Evolutionary conservation across 2,888 invertebrate genomes (phyloP), one percentile per base, ranked within the genome.

Genomic region (Leptopilina drosophilae): DNA sequence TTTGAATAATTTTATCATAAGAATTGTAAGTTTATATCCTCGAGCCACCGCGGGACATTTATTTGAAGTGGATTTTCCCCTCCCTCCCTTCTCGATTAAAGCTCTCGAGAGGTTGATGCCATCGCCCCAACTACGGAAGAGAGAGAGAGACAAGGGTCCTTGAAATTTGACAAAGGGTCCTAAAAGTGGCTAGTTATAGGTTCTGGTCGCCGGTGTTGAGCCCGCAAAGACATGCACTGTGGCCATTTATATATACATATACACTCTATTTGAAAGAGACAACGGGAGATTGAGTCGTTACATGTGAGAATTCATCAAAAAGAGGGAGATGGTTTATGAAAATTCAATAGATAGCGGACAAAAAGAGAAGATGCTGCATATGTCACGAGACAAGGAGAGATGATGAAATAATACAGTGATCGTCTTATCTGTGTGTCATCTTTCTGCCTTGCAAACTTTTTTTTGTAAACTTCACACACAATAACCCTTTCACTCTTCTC

Each of bases 341-440:
- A 88, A 88, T 88, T 88, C 87, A 88, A 87, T 87, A 85, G 87
- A 87, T 84, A 84, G 78, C 83, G 67, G 62, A 40, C 33, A 65
- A 64, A 62, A 56, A 46, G 7, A 42, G 42, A 42, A 42, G 42
- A 42, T 8, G 62, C 46, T 33, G 65, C 76, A 64, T 56, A 62
- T 33, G 79, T 20, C 62, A 56, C 46, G 65, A 33, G 33, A 53
- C n/a, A 46, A 81, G 67, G 85, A 84, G 40, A 78, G 15, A 53
- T 59, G 59, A 53, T 66, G 78, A 86, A 82, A 81, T 80, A 82
- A 81, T 83, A 33, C 42, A 42, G 42, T 84, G 85, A 77, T 33
- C 77, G 83, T 83, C 84, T 87, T 87, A 86, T 85, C 87, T 86
- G 81, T 76, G 84, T 86, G 81, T 76, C 83, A 87, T 87, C 87